Conservation (phyloP, 1,140 invertebrate genomes). For the Trichogramma pretiosum region DNA sequence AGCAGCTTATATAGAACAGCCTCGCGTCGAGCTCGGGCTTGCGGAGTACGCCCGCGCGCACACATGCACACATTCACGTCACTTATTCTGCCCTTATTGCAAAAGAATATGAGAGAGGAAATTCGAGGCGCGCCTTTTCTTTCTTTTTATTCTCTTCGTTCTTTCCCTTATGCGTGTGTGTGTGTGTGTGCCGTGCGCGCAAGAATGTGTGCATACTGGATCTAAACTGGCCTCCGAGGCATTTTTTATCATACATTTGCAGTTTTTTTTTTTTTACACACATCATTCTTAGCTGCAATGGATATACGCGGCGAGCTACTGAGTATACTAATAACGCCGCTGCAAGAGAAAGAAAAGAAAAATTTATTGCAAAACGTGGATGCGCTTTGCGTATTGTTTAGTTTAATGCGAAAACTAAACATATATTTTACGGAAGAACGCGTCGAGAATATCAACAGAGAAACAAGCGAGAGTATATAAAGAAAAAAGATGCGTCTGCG, state of each 20-base stretch:
- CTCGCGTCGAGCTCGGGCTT: constrained; percentile 24
- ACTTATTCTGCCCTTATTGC: constrained; percentile 30
- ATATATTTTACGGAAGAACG: constrained; percentile 20
- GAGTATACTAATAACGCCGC: too few species aligned
- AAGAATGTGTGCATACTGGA: background rate
- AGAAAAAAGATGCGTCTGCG: background rate
- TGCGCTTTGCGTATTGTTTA: too few species aligned
- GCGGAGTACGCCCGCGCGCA: too few species aligned
- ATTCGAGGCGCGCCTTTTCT: background rate
- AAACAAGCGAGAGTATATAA: background rate
- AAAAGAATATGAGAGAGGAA: constrained; percentile 16
- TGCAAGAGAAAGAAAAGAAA: too few species aligned
- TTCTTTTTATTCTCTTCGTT: too few species aligned
- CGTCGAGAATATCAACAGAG: constrained; percentile 9
- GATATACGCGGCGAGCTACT: too few species aligned
- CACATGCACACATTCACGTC: constrained; percentile 8
- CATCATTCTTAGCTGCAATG: background rate
- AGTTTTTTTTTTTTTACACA: background rate
- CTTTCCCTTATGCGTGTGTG: too few species aligned
- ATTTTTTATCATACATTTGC: background rate
- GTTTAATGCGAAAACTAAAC: constrained; percentile 12
- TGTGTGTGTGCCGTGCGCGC: background rate
- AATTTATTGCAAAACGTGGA: too few species aligned
- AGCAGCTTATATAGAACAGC: constrained; percentile 24
- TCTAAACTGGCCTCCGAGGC: background rate